Percentiles rank a stretch among this genome's conserved stretches.
Evolutionary conservation across 1,140 invertebrate genomes (phyloP).

Genomic region (Solenopsis fugax): DNA sequence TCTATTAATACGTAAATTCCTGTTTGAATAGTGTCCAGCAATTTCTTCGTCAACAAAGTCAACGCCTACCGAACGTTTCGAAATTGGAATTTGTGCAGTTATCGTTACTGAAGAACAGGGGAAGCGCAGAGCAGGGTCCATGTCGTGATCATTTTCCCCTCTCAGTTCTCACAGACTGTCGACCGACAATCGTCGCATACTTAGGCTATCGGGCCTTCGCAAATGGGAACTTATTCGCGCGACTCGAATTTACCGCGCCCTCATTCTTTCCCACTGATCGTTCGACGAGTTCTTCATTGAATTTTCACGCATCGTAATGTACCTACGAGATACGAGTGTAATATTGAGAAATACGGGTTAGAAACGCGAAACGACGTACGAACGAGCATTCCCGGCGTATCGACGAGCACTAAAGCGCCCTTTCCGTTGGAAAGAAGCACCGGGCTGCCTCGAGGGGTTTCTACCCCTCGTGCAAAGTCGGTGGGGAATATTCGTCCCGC

Average conservation of each 20-base stretch:
- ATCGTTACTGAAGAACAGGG: not conserved
- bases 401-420: slow-evolving; percentile 70
- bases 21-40: not conserved
- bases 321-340: not conserved
- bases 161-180: not conserved
- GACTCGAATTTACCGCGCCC: not conserved
- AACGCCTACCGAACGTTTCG: not conserved
- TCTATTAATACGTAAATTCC: not conserved
- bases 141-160: not conserved
- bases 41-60: not conserved
- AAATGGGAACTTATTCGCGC: slow-evolving; percentile 16
- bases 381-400: slow-evolving; percentile 62
- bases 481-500: slow-evolving; percentile 71
- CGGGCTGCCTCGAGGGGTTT: slow-evolving; percentile 61
- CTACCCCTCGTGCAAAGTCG: slow-evolving; percentile 72
- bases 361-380: slow-evolving; percentile 25
- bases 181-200: not conserved
- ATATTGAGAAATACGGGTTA: not conserved
- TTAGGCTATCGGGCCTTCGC: not conserved
- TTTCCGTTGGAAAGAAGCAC: slow-evolving; percentile 71
- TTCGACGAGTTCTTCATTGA: not conserved
- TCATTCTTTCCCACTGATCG: slow-evolving; percentile 1
- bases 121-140: not conserved
- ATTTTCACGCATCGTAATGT: not conserved
- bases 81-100: not conserved